A percentile compares a stretch with the other conserved stretches of the same genome.
Evolutionary conservation across 1,140 invertebrate species (phyloP).

Genomic region (Drosophila lacertosa): DNA sequence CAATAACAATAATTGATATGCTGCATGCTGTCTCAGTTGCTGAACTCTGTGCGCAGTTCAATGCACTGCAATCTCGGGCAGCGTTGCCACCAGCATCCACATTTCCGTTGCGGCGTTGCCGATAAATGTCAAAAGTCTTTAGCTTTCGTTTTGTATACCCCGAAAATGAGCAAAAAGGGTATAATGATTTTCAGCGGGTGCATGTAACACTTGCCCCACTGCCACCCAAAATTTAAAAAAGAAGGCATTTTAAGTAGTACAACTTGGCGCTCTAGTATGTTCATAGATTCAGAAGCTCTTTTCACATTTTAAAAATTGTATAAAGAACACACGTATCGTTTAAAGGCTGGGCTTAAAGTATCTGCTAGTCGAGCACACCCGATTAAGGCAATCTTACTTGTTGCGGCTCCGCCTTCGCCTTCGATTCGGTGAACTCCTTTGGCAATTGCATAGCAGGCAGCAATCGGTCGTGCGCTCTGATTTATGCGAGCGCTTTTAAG

Average conservation of each 20-base stretch:
- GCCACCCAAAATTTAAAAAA: no score
- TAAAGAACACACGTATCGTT: no score
- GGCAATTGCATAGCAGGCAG: constrained; percentile 19
- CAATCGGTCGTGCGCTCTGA: constrained; percentile 44
- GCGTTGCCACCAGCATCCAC: constrained; percentile 26
- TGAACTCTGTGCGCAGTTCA: constrained; percentile 43
- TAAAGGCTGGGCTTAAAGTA: no score
- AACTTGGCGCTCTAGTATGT: no score
- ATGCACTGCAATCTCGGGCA: constrained; percentile 39
- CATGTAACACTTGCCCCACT: no score
- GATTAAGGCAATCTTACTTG: background rate
- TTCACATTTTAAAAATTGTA: no score
- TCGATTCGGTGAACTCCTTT: constrained; percentile 1
- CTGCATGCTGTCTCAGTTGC: constrained; percentile 8
- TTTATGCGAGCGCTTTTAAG: constrained; percentile 55
- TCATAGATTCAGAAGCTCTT: no score
- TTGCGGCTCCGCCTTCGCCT: constrained; percentile 1
- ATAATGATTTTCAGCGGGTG: no score
- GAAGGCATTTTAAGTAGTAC: no score
- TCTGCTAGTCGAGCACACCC: no score
- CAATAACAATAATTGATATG: constrained; percentile 79
- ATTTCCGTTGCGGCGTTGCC: constrained; percentile 54
- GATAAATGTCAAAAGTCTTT: constrained; percentile 59
- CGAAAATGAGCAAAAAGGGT: no score
- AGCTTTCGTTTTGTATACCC: no score